Evolutionary conservation across 2,113 vertebrate genomes (phyloP).

Genomic region (Phylloscopus whistleri): DNA sequence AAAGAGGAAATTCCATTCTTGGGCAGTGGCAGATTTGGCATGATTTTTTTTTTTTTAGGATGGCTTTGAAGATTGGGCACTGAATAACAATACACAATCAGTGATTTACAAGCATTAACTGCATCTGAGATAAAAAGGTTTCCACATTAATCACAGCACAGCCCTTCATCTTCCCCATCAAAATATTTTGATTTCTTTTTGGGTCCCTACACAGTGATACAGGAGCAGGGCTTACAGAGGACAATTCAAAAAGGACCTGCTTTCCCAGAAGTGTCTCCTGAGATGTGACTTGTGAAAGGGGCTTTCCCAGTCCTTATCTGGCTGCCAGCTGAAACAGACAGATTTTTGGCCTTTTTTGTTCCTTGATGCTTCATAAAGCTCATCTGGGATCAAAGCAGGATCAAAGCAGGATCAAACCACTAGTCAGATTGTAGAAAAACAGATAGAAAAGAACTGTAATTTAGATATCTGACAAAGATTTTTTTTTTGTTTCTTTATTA

Average conservation of each 20-base stretch:
- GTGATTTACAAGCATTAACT: not conserved
- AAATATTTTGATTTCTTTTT: not conserved
- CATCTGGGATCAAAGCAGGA: not conserved
- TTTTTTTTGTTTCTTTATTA: not conserved
- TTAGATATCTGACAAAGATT: not conserved
- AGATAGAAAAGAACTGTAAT: not conserved
- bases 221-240: not conserved
- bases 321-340: not conserved
- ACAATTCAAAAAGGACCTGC: not conserved
- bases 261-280: not conserved
- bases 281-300: not conserved
- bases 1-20: conserved; percentile 40
- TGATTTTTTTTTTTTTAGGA: not conserved
- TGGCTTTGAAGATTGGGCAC: not conserved
- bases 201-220: not conserved
- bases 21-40: not conserved
- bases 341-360: not conserved
- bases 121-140: not conserved
- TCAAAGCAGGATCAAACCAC: not conserved
- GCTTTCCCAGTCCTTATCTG: not conserved
- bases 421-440: not conserved
- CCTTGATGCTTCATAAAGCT: not conserved
- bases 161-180: not conserved
- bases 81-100: not conserved
- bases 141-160: not conserved